phyloP scores from a whole-genome alignment of 2,113 vertebrate genomes.

The Scomber japonicus region DNA sequence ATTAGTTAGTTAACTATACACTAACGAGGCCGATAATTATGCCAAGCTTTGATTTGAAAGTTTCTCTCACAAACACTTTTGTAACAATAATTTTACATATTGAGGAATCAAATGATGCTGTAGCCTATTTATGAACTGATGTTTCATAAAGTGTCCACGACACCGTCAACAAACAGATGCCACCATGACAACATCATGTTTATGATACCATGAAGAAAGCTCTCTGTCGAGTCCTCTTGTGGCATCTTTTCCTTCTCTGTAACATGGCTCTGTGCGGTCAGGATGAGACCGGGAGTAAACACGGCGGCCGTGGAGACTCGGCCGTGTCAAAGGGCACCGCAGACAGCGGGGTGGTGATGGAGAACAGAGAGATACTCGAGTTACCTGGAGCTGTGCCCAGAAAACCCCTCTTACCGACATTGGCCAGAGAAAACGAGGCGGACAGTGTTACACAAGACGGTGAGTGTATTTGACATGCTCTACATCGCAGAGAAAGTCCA shows the following conservation, averaged over 20 bases:
- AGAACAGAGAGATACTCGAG: slow-evolving; percentile 48
- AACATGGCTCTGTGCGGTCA: slow-evolving; percentile 22
- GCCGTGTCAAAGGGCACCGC: slow-evolving; percentile 82
- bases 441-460: neutral
- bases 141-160: slow-evolving; percentile 28
- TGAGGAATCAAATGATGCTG: too few species aligned
- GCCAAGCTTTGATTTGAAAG: too few species aligned
- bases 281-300: slow-evolving; percentile 64
- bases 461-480: slow-evolving; percentile 16
- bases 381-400: slow-evolving; percentile 66
- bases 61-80: too few species aligned
- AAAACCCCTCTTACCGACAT: slow-evolving; percentile 60
- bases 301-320: slow-evolving; percentile 76
- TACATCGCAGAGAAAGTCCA: neutral
- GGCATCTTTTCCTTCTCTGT: too few species aligned
- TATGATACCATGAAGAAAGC: neutral
- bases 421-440: slow-evolving; percentile 2
- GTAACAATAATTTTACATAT: too few species aligned
- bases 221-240: too few species aligned
- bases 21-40: too few species aligned
- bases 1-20: too few species aligned
- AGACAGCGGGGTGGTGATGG: slow-evolving; percentile 84
- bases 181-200: slow-evolving; percentile 25
- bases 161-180: slow-evolving; percentile 34
- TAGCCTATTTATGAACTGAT: too few species aligned